phyloP scores from a whole-genome alignment of 2,888 invertebrate genomes.

The Agrotis ipsilon region DNA sequence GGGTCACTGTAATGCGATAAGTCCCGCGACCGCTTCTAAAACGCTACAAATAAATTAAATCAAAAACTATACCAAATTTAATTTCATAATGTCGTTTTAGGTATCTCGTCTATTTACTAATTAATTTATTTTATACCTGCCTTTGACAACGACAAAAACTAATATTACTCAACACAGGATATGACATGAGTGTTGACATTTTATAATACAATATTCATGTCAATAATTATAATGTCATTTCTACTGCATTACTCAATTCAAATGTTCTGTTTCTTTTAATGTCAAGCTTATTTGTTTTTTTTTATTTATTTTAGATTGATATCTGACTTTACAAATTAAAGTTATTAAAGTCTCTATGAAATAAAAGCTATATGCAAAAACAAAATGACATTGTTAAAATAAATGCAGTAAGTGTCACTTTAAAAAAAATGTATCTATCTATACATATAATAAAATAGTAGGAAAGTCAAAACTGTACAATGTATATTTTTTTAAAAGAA shows the following conservation, averaged over 20 bases:
- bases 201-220: conserved; percentile 31
- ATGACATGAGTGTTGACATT: conserved; percentile 44
- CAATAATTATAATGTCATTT: conserved; percentile 11
- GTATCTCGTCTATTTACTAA: too few relatives aligned
- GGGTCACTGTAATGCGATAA: too few relatives aligned
- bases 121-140: not conserved
- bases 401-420: conserved; percentile 1
- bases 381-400: not conserved
- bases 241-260: conserved; percentile 3
- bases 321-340: not conserved
- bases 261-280: conserved; percentile 6
- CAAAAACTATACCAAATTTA: too few relatives aligned
- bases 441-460: too few relatives aligned
- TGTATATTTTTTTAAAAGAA: too few relatives aligned
- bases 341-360: not conserved
- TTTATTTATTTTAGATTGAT: not conserved
- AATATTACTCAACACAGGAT: conserved; percentile 43
- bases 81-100: too few relatives aligned
- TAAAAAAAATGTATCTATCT: too few relatives aligned
- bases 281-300: conserved; percentile 19
- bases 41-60: not conserved
- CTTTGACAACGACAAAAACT: conserved; percentile 21
- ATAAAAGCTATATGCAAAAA: too few relatives aligned
- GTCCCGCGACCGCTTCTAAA: not conserved
- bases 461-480: too few relatives aligned